Base-by-base conservation (phyloP, 2,797 vertebrate genomes). In the Choloepus didactylus region DNA sequence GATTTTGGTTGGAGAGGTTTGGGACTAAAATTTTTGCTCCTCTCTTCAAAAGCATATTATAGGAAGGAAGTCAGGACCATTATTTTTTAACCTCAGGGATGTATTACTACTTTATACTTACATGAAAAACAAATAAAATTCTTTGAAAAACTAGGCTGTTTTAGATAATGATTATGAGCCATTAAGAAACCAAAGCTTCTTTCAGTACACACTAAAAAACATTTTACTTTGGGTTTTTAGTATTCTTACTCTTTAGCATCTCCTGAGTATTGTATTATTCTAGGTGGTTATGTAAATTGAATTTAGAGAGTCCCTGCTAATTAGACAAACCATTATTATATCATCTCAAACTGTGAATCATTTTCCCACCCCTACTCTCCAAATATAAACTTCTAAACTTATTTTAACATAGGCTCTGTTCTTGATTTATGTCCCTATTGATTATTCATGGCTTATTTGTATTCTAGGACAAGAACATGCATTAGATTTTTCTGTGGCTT, bases 81-180 rank as follows among this genome's bases (percentile, higher is more conserved):
- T 80, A 90, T 95, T 93, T 94, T 97, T 96, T 86, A 44, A 76
- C 38, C 35, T 88, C n/a, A 60, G 92, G 83, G 95, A 72, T 97
- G 21, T 89, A 77, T 94, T 90, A 95, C 62, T 18, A n/a, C 70
- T 95, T 59, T 89, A 18, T 29, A 77, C 94, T 97, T 94, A 83
- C 44, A 95, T 89, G 80, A 90, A 95, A 96, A 93, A 94, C 97
- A 95, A 97, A 96, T 96, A 97, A 90, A 91, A 86, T 91, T 96
- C 35, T 97, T 83, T 83, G 27, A 95, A 51, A 89, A 97, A 96
- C 95, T 96, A 85, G 62, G 72, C 93, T 98, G 96, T 97, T 97
- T 96, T 90, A 96, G 80, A 85, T 94, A 94, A 90, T 96, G 94
- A 91, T 94, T 97, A 94, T 95, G 84, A 96, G 97, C 95, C 96